Evolutionary conservation across 1,140 invertebrate genomes (phyloP).

Genomic region (Musca vetustissima): DNA sequence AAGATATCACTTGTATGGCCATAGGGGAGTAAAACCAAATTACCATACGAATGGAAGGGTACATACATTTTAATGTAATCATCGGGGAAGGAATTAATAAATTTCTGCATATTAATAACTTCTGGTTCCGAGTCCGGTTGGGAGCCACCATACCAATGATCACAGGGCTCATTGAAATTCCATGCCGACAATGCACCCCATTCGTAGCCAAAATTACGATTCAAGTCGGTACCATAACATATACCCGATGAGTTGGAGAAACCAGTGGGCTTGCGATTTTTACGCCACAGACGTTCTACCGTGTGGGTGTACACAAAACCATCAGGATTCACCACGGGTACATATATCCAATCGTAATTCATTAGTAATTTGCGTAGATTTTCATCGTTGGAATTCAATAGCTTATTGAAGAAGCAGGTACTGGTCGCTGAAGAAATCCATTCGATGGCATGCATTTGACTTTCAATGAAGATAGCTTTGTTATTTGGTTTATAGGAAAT

Average conservation of each 20-base stretch:
- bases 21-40: slow-evolving; percentile 59
- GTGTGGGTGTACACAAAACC: slow-evolving; percentile 67
- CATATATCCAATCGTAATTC: slow-evolving; percentile 65
- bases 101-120: slow-evolving; percentile 63
- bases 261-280: slow-evolving; percentile 54
- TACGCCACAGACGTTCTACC: slow-evolving; percentile 57
- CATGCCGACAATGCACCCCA: slow-evolving; percentile 60
- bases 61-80: slow-evolving; percentile 58
- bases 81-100: slow-evolving; percentile 57
- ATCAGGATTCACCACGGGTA: slow-evolving; percentile 73
- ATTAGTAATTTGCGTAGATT: slow-evolving; percentile 48
- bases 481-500: slow-evolving; percentile 61
- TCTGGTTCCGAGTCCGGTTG: slow-evolving; percentile 77
- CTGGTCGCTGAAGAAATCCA: slow-evolving; percentile 64
- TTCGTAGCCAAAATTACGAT: slow-evolving; percentile 70
- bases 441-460: slow-evolving; percentile 59
- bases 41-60: slow-evolving; percentile 60
- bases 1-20: slow-evolving; percentile 57
- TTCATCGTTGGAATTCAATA: slow-evolving; percentile 50
- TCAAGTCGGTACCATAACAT: slow-evolving; percentile 68
- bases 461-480: slow-evolving; percentile 60
- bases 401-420: slow-evolving; percentile 59
- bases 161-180: slow-evolving; percentile 62
- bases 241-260: slow-evolving; percentile 35
- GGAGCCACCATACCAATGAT: slow-evolving; percentile 69